Evolutionary conservation across 2,113 vertebrate species (phyloP).

Genomic region (Eublepharis macularius): DNA sequence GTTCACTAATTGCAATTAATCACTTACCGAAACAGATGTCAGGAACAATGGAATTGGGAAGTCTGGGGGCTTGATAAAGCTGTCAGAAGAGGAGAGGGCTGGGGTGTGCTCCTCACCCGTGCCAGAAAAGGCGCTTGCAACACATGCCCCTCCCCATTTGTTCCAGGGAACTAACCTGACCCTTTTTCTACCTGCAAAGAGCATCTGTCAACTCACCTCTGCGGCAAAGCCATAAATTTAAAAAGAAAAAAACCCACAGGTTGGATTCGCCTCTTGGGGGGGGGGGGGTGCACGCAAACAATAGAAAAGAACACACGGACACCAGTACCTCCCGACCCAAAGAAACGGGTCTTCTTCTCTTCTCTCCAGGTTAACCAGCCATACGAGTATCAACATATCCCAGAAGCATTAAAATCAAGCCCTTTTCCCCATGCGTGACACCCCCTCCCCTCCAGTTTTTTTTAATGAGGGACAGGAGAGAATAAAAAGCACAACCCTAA

Average conservation of each 20-base stretch:
- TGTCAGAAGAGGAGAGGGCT: constrained; percentile 75
- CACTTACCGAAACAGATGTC: constrained; percentile 98
- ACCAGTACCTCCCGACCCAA: background rate
- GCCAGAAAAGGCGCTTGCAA: constrained; percentile 47
- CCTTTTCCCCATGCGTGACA: too few species aligned
- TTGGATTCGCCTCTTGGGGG: background rate
- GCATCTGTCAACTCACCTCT: constrained; percentile 58
- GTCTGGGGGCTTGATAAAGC: constrained; percentile 84
- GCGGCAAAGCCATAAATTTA: background rate
- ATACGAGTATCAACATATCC: too few species aligned
- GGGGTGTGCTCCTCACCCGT: constrained; percentile 43
- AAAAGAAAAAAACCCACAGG: background rate
- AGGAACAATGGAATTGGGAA: constrained; percentile 89
- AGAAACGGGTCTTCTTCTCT: background rate
- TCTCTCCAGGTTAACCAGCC: too few species aligned
- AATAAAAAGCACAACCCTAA: too few species aligned
- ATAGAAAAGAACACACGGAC: background rate
- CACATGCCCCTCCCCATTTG: constrained; percentile 53
- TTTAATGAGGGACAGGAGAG: too few species aligned
- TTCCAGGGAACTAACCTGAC: constrained; percentile 53
- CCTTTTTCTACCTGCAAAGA: constrained; percentile 46
- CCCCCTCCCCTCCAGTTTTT: too few species aligned
- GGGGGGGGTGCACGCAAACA: background rate
- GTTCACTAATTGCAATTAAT: constrained; percentile 99
- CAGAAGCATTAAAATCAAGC: too few species aligned